Evolutionary conservation across 2,113 vertebrate genomes (phyloP), one percentile per base, ranked within the genome.

Genomic region (Todiramphus chloris): DNA sequence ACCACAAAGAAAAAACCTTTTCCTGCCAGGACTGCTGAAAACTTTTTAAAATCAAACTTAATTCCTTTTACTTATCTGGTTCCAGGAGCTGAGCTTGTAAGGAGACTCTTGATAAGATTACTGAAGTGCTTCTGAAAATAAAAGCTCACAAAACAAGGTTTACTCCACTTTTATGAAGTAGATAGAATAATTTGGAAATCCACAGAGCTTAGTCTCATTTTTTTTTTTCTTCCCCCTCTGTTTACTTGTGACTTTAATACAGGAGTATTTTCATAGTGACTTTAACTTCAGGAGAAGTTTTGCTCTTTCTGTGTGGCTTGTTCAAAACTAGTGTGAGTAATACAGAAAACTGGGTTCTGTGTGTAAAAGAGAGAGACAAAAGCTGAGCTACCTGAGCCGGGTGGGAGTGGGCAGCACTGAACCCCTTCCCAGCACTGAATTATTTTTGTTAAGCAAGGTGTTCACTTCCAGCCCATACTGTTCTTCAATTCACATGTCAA

Each of bases 371-470:
- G 63, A 68, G 78, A 27, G 76, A 79, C 62, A 80, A 83, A 91
- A 77, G 84, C 70, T 23, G 87, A 66, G 53, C 78, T 58, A 44
- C 87, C 85, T 55, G 21, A 27, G 79, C 37, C 58, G 56, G 79
- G 82, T 88, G 76, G 79, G 90, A 89, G 90, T 51, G 60, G 15
- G 2, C 64, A 94, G 87, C 83, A 25, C 16, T 9, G 83, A 72
- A 92, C 62, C 48, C 87, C 50, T 81, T 81, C 66, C 56, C 62
- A 21, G 39, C 0, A 0, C 73, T 35, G 64, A 63, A 86, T 93
- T 94, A 35, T 81, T 94, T 63, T 35, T 75, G 88, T 67, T 16
- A 95, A 95, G 59, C 23, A 78, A 89, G 77, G 76, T 93, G 89
- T 91, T 87, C 58, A 23, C 75, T 92, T 72, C 63, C 66, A 82